Conservation (phyloP, 1,140 invertebrate genomes). For the Nasonia giraulti region DNA sequence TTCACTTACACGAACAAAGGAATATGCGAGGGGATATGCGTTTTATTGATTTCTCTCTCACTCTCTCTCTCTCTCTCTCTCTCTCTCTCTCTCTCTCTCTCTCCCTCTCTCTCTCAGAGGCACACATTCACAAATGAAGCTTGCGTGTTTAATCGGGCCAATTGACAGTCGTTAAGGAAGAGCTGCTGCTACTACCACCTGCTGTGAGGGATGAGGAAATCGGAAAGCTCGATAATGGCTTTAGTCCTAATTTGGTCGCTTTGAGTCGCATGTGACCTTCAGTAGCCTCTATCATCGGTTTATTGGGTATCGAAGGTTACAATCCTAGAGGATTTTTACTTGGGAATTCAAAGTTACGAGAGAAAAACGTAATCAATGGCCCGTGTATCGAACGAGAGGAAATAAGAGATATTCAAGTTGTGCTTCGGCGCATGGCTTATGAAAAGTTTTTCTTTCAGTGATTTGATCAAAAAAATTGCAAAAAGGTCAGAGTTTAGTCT, state of each 20-base stretch:
- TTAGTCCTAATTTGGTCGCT: background rate
- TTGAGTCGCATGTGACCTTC: background rate
- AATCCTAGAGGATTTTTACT: background rate
- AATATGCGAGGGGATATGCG: background rate
- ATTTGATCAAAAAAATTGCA: too few relatives aligned
- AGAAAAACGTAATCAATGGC: background rate
- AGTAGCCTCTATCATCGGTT: background rate
- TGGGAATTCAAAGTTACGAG: background rate
- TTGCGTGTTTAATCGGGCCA: background rate
- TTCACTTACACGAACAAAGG: background rate
- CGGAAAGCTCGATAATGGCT: conserved; percentile 10
- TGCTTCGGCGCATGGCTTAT: too few relatives aligned
- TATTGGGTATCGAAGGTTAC: background rate
- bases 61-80: too few relatives aligned
- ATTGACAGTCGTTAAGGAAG: conserved; percentile 4
- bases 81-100: too few relatives aligned
- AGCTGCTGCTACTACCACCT: background rate
- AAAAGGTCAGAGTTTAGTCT: too few relatives aligned
- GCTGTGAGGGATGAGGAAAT: background rate
- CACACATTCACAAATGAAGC: background rate
- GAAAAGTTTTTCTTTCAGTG: too few relatives aligned
- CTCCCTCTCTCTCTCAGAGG: background rate
- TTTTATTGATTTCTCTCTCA: background rate
- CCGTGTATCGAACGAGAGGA: too few relatives aligned
- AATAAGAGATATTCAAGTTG: too few relatives aligned